Evolutionary conservation across 1,140 invertebrate species (phyloP).

Genomic region (Varroa destructor): DNA sequence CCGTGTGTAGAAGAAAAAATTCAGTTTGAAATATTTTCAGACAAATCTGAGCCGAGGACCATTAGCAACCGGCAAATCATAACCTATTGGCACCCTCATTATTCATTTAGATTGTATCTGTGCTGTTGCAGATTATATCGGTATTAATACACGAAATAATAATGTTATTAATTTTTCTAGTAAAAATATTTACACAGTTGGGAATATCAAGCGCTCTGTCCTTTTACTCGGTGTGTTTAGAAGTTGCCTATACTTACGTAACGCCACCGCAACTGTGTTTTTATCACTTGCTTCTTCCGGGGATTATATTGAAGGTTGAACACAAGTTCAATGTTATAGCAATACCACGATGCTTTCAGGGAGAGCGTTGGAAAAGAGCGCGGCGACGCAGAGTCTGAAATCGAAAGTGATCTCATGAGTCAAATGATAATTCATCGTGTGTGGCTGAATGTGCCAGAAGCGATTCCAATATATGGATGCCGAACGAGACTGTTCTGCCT

Average conservation of each 20-base stretch:
- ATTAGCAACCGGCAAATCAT: too few relatives aligned
- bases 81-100: too few relatives aligned
- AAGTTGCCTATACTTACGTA: too few relatives aligned
- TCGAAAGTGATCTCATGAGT: slow-evolving; percentile 17
- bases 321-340: slow-evolving; percentile 9
- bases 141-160: too few relatives aligned
- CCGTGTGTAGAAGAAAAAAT: slow-evolving; percentile 4
- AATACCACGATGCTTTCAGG: slow-evolving; percentile 17
- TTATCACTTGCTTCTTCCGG: too few relatives aligned
- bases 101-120: too few relatives aligned
- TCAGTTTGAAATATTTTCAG: slow-evolving; percentile 2
- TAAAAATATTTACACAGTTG: too few relatives aligned
- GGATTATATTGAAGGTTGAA: neutral
- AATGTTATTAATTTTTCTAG: too few relatives aligned
- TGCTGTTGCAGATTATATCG: too few relatives aligned
- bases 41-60: neutral
- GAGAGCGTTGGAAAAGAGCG: slow-evolving; percentile 1
- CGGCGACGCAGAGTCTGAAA: slow-evolving; percentile 3
- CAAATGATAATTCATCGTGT: slow-evolving; percentile 8
- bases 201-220: too few relatives aligned
- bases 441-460: neutral
- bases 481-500: neutral
- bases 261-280: too few relatives aligned
- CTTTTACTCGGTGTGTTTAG: too few relatives aligned
- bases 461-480: slow-evolving; percentile 1